These are phyloP conservation scores for Tragelaphus strepsiceros DNA, from an alignment of 2,113 vertebrate species.

Conservation along the genomic window DNA sequence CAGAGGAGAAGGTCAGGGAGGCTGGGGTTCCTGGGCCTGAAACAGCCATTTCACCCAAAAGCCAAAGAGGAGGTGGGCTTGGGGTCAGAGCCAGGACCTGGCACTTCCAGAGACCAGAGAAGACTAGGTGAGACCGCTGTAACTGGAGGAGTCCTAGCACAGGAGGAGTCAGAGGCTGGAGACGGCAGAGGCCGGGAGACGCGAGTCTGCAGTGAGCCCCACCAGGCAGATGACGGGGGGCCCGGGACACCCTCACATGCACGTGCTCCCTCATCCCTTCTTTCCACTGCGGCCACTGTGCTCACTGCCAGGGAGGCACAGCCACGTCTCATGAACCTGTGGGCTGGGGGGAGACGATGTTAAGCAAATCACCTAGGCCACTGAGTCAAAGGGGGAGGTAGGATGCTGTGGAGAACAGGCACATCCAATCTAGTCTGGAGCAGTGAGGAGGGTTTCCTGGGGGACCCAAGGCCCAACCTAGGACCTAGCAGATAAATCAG, in stretches of 20 bases:
- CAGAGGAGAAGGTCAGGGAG: not conserved
- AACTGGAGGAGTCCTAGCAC: not conserved
- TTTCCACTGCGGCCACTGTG: not conserved
- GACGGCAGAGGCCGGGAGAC: not conserved
- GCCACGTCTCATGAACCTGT: fast-evolving
- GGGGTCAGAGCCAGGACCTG: not conserved
- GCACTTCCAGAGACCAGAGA: not conserved
- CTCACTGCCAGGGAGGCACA: not conserved
- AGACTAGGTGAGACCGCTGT: not conserved
- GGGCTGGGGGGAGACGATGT: not conserved
- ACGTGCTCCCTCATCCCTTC: not conserved
- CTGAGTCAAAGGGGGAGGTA: not conserved
- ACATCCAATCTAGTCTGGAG: not conserved
- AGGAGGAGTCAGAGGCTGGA: not conserved
- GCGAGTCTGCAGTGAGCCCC: not conserved
- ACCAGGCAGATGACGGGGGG: fast-evolving
- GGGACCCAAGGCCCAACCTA: not conserved
- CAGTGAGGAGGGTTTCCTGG: not conserved
- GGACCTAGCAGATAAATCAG: not conserved
- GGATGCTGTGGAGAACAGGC: not conserved
- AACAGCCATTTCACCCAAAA: not conserved
- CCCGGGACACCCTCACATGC: fast-evolving
- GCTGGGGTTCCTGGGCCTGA: not conserved
- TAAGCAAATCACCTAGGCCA: not conserved
- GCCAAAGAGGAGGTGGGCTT: not conserved